phyloP scores from a whole-genome alignment of 2,113 vertebrate species.

The Delphinus delphis region DNA sequence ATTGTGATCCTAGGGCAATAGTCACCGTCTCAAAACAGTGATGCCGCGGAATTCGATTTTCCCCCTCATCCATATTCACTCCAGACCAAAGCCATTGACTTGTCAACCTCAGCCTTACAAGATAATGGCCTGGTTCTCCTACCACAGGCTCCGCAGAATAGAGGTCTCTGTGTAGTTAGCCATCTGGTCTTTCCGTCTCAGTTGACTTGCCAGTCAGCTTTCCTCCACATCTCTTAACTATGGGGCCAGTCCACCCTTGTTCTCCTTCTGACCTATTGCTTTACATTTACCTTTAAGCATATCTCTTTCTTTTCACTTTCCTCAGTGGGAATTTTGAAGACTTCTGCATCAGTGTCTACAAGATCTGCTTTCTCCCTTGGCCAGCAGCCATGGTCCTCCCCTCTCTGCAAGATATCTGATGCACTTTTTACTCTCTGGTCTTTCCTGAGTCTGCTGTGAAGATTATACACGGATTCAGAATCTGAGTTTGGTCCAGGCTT shows the following conservation, averaged over 20 bases:
- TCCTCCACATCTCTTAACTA: slow-evolving; percentile 88
- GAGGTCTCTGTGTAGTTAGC: slow-evolving; percentile 89
- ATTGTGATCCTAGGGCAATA: not conserved
- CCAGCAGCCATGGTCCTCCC: slow-evolving; percentile 71
- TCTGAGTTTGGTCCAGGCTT: slow-evolving; percentile 89
- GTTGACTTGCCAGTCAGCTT: slow-evolving; percentile 90
- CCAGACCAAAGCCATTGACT: slow-evolving; percentile 90
- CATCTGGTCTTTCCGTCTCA: slow-evolving; percentile 88
- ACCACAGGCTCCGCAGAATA: slow-evolving; percentile 86
- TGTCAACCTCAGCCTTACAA: slow-evolving; percentile 89
- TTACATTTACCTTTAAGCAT: slow-evolving; percentile 86
- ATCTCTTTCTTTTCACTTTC: slow-evolving; percentile 85
- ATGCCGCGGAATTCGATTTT: not conserved
- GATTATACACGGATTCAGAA: slow-evolving; percentile 90
- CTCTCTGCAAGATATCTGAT: slow-evolving; percentile 79
- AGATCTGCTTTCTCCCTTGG: slow-evolving; percentile 80
- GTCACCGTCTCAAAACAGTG: not conserved
- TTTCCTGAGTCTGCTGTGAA: slow-evolving; percentile 91
- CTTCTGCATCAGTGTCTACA: slow-evolving; percentile 81
- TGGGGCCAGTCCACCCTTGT: slow-evolving; percentile 87
- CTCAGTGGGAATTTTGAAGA: slow-evolving; percentile 82
- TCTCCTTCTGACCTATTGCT: slow-evolving; percentile 86
- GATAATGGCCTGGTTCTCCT: slow-evolving; percentile 88
- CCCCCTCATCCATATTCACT: slow-evolving; percentile 81
- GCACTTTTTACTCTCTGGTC: slow-evolving; percentile 81